Evolutionary conservation across 2,113 vertebrate genomes (phyloP).

Genomic region (Sterna hirundo): DNA sequence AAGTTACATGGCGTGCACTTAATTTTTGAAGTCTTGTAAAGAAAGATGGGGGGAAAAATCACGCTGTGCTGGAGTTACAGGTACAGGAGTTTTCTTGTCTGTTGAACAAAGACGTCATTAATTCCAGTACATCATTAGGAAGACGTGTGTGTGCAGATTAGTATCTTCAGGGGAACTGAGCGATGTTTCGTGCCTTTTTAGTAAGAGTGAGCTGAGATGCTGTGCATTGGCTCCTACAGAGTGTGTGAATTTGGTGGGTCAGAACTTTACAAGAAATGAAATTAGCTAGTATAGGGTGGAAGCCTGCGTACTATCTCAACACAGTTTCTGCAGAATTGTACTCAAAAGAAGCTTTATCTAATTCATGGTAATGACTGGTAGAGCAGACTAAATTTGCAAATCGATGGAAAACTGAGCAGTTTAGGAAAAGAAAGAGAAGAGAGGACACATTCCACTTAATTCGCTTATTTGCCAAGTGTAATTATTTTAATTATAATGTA

Average conservation of each 20-base stretch:
- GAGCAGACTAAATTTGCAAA: neutral
- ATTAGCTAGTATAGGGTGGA: neutral
- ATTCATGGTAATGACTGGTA: neutral
- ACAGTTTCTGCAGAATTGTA: neutral
- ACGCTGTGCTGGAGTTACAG: neutral
- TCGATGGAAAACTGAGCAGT: neutral
- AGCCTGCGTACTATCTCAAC: neutral
- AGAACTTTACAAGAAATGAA: neutral
- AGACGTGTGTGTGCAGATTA: neutral
- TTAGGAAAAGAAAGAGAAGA: neutral
- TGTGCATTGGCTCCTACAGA: rapidly evolving
- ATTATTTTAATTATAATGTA: neutral
- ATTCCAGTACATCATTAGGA: neutral
- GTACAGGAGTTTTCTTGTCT: neutral
- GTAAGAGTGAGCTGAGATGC: neutral
- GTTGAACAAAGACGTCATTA: neutral
- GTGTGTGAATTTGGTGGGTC: neutral
- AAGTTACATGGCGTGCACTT: neutral
- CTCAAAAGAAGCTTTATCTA: neutral
- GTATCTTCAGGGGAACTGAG: neutral
- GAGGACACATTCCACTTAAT: neutral
- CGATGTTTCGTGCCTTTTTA: neutral
- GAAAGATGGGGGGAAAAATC: neutral
- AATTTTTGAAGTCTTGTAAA: neutral
- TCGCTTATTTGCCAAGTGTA: neutral